These are phyloP conservation scores for Amphimallon solstitiale DNA, from an alignment of 2,888 invertebrate genomes.

Conservation along the genomic window DNA sequence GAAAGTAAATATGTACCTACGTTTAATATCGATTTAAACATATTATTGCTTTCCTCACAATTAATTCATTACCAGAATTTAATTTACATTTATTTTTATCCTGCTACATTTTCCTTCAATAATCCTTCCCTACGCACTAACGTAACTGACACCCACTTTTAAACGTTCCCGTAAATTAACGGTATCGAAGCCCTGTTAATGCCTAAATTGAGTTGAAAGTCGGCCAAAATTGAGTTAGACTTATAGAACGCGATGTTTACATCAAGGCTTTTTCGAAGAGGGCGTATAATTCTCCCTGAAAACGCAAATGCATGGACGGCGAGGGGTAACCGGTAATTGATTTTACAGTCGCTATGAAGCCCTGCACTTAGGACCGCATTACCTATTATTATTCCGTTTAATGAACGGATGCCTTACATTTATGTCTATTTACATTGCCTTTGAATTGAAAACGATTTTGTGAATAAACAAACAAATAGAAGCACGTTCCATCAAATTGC, in stretches of 20 bases:
- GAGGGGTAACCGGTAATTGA: slow-evolving; percentile 38
- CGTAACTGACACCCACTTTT: slow-evolving; percentile 6
- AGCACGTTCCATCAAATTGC: too few relatives aligned
- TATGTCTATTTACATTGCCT: neutral
- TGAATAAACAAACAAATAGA: neutral
- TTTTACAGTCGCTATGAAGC: slow-evolving; percentile 37
- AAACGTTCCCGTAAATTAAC: slow-evolving; percentile 21
- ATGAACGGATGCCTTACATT: slow-evolving; percentile 21
- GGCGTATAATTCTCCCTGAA: neutral
- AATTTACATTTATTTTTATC: too few relatives aligned
- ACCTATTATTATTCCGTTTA: slow-evolving; percentile 28
- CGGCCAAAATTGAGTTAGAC: slow-evolving; percentile 39
- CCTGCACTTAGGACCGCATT: slow-evolving; percentile 35
- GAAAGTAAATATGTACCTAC: too few relatives aligned
- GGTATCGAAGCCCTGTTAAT: slow-evolving; percentile 31
- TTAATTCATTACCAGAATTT: too few relatives aligned
- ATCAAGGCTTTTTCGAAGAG: slow-evolving; percentile 28
- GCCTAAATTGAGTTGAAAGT: slow-evolving; percentile 38
- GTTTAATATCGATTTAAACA: too few relatives aligned
- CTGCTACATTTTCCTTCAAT: too few relatives aligned
- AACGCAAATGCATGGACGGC: slow-evolving; percentile 17
- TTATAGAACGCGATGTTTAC: slow-evolving; percentile 38
- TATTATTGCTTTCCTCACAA: neutral
- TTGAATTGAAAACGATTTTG: slow-evolving; percentile 1
- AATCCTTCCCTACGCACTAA: neutral